A percentile compares a stretch with the other conserved stretches of the same genome.
Evolutionary conservation across 2,797 vertebrate genomes (phyloP).

Genomic region (Margarornis squamiger): DNA sequence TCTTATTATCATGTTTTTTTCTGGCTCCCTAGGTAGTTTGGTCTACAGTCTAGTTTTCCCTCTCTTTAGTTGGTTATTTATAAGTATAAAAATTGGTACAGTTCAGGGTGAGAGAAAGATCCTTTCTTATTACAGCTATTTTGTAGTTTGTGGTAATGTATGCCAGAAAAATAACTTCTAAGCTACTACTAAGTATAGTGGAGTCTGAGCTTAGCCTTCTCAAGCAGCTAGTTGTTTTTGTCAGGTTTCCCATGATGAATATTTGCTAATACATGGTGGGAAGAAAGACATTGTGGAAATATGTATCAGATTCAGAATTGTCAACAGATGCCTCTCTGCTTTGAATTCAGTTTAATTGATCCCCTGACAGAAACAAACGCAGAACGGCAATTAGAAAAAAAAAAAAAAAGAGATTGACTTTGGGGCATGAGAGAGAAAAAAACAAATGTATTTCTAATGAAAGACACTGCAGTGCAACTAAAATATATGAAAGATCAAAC

Average conservation of each 20-base stretch:
- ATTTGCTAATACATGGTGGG: conserved; percentile 3
- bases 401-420: background rate
- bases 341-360: conserved; percentile 31
- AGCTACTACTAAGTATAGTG: background rate
- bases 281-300: background rate
- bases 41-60: background rate
- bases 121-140: background rate
- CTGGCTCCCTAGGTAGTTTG: background rate
- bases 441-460: background rate
- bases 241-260: conserved; percentile 1
- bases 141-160: background rate
- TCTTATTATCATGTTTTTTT: background rate
- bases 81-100: background rate
- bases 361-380: background rate
- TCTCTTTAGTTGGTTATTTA: background rate
- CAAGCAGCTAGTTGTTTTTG: background rate
- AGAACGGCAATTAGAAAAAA: background rate
- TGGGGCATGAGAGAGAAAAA: accelerated
- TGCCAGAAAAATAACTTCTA: background rate
- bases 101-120: background rate
- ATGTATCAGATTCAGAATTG: conserved; percentile 1
- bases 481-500: background rate
- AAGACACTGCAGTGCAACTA: background rate
- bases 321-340: conserved; percentile 27
- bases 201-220: background rate